Percentiles rank a stretch among this genome's conserved stretches.
Conservation (phyloP, 2,888 invertebrate species). For the Lepidochrysops patricia region DNA sequence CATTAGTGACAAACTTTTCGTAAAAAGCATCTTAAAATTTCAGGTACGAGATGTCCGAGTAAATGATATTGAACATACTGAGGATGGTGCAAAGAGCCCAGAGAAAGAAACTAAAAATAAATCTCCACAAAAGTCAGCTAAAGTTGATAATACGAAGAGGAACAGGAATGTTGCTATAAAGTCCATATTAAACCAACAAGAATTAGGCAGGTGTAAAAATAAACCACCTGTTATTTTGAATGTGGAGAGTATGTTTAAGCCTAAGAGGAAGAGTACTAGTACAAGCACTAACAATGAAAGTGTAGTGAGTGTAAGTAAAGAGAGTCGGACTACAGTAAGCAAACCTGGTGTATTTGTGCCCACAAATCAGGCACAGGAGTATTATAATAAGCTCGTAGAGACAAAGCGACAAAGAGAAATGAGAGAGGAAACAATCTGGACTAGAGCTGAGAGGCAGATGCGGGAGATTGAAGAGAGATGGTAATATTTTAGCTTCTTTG, state of each 20-base stretch:
- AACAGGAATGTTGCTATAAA: constrained; percentile 15
- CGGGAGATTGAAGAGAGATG: constrained; percentile 36
- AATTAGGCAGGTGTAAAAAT: neutral
- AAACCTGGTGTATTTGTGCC: constrained; percentile 31
- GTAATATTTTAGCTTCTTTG: no score
- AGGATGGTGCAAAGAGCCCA: no score
- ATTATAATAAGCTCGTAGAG: constrained; percentile 38
- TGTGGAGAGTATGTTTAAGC: constrained; percentile 20
- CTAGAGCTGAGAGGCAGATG: constrained; percentile 35
- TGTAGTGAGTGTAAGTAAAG: neutral
- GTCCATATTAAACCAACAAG: constrained; percentile 6
- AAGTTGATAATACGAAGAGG: neutral
- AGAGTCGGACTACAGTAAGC: neutral
- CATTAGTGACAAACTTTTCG: no score
- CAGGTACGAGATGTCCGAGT: neutral
- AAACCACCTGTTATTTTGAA: constrained; percentile 8
- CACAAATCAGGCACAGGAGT: constrained; percentile 34
- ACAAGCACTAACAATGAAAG: neutral
- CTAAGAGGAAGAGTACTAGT: neutral
- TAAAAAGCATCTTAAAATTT: neutral
- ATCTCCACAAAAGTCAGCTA: neutral
- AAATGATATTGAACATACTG: neutral
- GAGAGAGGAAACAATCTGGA: constrained; percentile 39
- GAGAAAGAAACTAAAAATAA: neutral
- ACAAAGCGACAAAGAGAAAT: constrained; percentile 29